phyloP scores from a whole-genome alignment of 2,113 vertebrate genomes.

The Excalfactoria chinensis region DNA sequence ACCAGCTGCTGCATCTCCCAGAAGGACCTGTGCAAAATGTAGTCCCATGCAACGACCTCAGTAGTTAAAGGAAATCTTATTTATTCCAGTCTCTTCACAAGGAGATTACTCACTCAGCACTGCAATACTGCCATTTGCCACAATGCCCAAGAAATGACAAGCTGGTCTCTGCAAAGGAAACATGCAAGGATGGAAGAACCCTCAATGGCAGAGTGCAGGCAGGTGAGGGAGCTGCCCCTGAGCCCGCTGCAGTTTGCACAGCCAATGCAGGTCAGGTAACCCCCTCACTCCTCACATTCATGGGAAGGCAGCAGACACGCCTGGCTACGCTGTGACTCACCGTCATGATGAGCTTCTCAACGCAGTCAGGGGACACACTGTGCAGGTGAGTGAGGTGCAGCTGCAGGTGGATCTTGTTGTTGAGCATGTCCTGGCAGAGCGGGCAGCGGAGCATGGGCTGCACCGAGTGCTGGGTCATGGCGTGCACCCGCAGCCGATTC shows the following conservation, averaged over 20 bases:
- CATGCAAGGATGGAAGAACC: background rate
- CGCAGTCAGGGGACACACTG: constrained; percentile 97
- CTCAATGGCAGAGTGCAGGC: rapidly evolving
- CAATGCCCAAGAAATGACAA: background rate
- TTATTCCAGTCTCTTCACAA: background rate
- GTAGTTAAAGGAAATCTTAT: background rate
- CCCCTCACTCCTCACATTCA: background rate
- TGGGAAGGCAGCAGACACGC: background rate
- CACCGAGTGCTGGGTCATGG: constrained; percentile 98
- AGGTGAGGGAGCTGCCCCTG: background rate
- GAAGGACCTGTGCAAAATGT: background rate
- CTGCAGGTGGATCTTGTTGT: constrained; percentile 99
- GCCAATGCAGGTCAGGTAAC: rapidly evolving
- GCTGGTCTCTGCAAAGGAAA: background rate
- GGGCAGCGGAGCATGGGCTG: constrained; percentile 98
- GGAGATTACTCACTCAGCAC: background rate
- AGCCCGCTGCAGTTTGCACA: background rate
- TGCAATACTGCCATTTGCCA: background rate
- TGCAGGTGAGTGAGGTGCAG: constrained; percentile 99
- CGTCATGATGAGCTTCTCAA: constrained; percentile 96
- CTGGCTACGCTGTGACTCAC: constrained; percentile 72
- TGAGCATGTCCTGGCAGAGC: constrained; percentile 98
- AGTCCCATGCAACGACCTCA: background rate
- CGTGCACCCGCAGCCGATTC: constrained; percentile 95
- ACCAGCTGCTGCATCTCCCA: background rate